Evolutionary conservation across 2,113 vertebrate species (phyloP).

Genomic region (Varanus salvator): DNA sequence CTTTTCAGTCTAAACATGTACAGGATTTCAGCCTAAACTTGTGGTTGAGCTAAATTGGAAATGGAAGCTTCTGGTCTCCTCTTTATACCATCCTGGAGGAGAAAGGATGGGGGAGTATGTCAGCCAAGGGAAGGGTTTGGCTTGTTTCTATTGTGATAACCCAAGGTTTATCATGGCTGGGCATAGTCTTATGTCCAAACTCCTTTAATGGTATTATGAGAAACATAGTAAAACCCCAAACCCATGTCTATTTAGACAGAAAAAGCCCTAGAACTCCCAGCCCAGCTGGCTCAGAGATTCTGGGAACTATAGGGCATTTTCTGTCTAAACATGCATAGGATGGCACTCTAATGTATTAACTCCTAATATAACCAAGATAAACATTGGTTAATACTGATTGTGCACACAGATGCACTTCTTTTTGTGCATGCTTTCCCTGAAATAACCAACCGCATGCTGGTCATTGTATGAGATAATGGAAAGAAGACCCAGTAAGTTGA

Average conservation of each 20-base stretch:
- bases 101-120: neutral
- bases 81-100: neutral
- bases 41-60: neutral
- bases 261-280: no score
- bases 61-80: neutral
- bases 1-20: no score
- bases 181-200: neutral
- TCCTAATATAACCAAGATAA: neutral
- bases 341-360: neutral
- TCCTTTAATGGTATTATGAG: neutral
- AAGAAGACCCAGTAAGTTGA: neutral
- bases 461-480: neutral
- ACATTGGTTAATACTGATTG: neutral
- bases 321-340: no score
- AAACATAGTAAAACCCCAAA: neutral
- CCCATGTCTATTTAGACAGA: no score
- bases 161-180: neutral
- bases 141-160: neutral
- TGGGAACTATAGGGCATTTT: no score
- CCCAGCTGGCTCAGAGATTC: no score
- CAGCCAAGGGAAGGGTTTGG: neutral
- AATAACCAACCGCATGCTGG: rapidly evolving
- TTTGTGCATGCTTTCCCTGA: neutral
- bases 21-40: neutral
- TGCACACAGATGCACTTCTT: neutral